A percentile compares a stretch with the other conserved stretches of the same genome.
Evolutionary conservation across 2,113 vertebrate species (phyloP).

Genomic region (Peromyscus maniculatus): DNA sequence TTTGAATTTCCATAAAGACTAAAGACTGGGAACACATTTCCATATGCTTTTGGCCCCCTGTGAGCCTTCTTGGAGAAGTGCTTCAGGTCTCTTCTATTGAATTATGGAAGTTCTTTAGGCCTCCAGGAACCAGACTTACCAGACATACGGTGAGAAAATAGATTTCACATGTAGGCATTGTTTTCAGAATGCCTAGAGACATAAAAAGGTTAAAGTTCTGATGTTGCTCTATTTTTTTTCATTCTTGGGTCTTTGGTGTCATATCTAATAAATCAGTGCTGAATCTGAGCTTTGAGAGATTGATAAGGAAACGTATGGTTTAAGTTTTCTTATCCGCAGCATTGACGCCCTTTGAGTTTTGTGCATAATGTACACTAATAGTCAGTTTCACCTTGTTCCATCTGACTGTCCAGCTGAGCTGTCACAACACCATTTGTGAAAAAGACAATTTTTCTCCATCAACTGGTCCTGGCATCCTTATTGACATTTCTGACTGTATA

Average conservation of each 20-base stretch:
- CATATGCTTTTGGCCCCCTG: neutral
- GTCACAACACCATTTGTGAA: neutral
- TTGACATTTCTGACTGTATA: neutral
- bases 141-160: neutral
- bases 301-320: neutral
- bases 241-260: neutral
- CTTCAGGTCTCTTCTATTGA: neutral
- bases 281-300: neutral
- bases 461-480: neutral
- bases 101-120: neutral
- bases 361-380: neutral
- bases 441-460: neutral
- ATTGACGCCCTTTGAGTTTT: neutral
- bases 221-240: neutral
- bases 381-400: neutral
- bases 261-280: neutral
- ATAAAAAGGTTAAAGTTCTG: neutral
- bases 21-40: neutral
- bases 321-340: neutral
- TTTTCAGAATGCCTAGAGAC: neutral
- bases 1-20: constrained; percentile 19
- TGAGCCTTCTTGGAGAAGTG: neutral
- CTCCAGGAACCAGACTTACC: neutral
- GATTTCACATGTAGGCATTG: neutral
- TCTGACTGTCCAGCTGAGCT: neutral